These are phyloP conservation scores for Limnephilus rhombicus DNA, from an alignment of 2,888 invertebrate genomes.

Conservation along the genomic window DNA sequence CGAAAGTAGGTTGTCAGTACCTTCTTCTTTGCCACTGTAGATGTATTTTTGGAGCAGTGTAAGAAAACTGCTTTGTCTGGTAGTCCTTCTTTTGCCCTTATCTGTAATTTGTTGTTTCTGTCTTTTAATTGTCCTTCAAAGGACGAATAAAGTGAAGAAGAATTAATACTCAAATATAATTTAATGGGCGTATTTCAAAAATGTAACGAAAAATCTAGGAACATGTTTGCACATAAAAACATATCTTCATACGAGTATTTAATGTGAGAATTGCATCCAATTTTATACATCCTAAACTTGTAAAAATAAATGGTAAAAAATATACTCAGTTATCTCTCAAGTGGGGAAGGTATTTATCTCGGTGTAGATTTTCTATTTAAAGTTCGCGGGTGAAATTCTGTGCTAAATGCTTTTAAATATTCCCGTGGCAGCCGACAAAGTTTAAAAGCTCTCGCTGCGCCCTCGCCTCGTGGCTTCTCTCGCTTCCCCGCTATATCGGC, in stretches of 20 bases:
- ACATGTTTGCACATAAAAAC: too few species aligned
- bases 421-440: constrained; percentile 22
- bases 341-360: neutral
- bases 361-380: neutral
- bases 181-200: too few species aligned
- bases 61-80: too few species aligned
- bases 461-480: neutral
- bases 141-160: too few species aligned
- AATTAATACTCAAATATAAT: too few species aligned
- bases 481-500: neutral
- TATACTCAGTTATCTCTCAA: neutral
- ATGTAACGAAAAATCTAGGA: too few species aligned
- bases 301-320: neutral
- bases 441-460: constrained; percentile 11
- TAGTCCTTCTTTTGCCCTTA: too few species aligned
- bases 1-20: too few species aligned
- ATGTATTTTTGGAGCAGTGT: too few species aligned
- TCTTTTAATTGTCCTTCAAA: too few species aligned
- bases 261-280: neutral
- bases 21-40: too few species aligned
- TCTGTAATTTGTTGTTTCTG: too few species aligned
- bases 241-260: neutral
- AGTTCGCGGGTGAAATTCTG: neutral
- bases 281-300: neutral
- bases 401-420: constrained; percentile 32